Evolutionary conservation across 1,140 invertebrate genomes (phyloP).

Genomic region (Drosophila nigrodunni): DNA sequence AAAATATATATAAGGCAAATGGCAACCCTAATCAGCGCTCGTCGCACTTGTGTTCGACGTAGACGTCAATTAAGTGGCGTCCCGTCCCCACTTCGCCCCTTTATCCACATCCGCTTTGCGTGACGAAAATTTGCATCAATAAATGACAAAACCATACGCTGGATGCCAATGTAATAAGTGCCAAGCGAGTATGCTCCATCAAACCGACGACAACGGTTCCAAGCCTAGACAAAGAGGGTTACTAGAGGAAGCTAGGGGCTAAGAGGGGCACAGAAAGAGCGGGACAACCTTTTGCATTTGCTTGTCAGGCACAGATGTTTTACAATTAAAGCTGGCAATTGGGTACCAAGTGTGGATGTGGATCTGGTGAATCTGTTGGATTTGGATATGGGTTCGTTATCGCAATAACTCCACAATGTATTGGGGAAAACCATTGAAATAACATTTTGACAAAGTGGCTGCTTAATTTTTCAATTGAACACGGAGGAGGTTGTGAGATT

Average conservation of each 20-base stretch:
- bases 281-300: slow-evolving; percentile 74
- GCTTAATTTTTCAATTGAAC: slow-evolving; percentile 81
- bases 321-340: slow-evolving; percentile 73
- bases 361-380: background rate
- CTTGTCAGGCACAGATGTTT: slow-evolving; percentile 73
- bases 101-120: slow-evolving; percentile 6
- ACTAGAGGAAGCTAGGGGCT: background rate
- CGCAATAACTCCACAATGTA: background rate
- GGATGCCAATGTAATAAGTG: slow-evolving; percentile 79
- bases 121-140: slow-evolving; percentile 76
- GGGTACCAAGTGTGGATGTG: slow-evolving; percentile 1
- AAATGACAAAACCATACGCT: slow-evolving; percentile 81
- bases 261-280: background rate
- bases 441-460: slow-evolving; percentile 80
- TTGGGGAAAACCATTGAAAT: slow-evolving; percentile 58
- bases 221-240: background rate
- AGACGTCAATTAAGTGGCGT: slow-evolving; percentile 76
- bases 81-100: slow-evolving; percentile 10
- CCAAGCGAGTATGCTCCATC: slow-evolving; percentile 77
- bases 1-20: slow-evolving; percentile 34
- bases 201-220: slow-evolving; percentile 35
- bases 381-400: slow-evolving; percentile 21
- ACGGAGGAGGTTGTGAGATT: slow-evolving; percentile 21
- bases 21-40: slow-evolving; percentile 76
- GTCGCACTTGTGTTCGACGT: slow-evolving; percentile 78